phyloP scores from a whole-genome alignment of 2,797 vertebrate species.

The Prunella strophiata region DNA sequence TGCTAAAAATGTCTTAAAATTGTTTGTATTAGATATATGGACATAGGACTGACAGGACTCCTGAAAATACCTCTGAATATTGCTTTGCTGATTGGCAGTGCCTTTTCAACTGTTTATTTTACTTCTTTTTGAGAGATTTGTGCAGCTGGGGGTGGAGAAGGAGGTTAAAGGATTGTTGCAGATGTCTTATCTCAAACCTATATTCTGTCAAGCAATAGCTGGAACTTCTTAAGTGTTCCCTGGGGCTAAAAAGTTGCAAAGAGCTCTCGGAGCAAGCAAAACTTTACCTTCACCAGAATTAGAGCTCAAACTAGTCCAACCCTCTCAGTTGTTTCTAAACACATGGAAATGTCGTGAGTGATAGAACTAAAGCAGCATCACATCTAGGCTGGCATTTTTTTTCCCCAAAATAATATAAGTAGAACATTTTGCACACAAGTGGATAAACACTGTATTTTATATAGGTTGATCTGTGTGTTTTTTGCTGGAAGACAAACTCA shows the following conservation, averaged over 20 bases:
- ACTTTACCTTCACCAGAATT: neutral
- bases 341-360: neutral
- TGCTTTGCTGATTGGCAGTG: neutral
- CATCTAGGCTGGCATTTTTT: neutral
- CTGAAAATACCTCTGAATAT: neutral
- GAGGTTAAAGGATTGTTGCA: neutral
- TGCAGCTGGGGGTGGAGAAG: neutral
- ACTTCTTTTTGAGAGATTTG: neutral
- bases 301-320: neutral
- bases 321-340: neutral
- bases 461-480: neutral
- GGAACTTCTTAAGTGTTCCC: neutral
- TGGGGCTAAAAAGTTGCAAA: neutral
- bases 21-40: neutral
- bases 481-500: neutral
- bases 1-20: neutral
- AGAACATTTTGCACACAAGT: neutral
- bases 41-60: neutral
- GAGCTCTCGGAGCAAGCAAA: neutral
- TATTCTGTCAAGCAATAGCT: neutral
- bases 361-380: neutral
- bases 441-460: neutral
- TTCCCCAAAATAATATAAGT: neutral
- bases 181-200: neutral
- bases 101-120: conserved; percentile 3